Evolutionary conservation across 2,888 invertebrate species (phyloP).

Genomic region (Strigamia crassipes): DNA sequence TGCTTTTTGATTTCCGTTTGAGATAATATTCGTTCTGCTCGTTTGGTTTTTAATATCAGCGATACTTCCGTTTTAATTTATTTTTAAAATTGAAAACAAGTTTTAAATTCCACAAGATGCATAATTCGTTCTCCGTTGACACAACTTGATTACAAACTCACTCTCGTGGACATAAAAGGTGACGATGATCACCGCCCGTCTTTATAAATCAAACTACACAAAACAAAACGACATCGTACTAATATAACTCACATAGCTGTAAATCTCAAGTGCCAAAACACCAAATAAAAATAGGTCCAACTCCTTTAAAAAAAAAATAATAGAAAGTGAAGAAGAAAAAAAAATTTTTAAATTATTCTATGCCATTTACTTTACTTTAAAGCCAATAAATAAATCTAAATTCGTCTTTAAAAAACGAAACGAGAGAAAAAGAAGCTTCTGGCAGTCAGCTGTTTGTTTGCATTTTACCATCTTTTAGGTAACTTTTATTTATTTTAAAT

Average conservation of each 20-base stretch:
- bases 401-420: too few species aligned
- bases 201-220: not conserved
- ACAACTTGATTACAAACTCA: slow-evolving; percentile 32
- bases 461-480: too few species aligned
- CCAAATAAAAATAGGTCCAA: not conserved
- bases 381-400: too few species aligned
- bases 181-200: not conserved
- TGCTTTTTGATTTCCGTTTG: not conserved
- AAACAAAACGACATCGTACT: not conserved
- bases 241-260: not conserved
- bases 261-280: not conserved
- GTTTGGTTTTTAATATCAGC: not conserved
- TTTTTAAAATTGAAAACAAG: not conserved
- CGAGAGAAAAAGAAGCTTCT: too few species aligned
- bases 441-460: too few species aligned
- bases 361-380: too few species aligned
- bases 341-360: not conserved
- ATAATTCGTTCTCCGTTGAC: not conserved
- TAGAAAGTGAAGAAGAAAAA: not conserved
- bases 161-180: slow-evolving; percentile 7
- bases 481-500: too few species aligned
- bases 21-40: not conserved
- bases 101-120: not conserved
- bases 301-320: not conserved
- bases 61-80: not conserved